phyloP scores from a whole-genome alignment of 2,797 vertebrate genomes.

The Allenopithecus nigroviridis region DNA sequence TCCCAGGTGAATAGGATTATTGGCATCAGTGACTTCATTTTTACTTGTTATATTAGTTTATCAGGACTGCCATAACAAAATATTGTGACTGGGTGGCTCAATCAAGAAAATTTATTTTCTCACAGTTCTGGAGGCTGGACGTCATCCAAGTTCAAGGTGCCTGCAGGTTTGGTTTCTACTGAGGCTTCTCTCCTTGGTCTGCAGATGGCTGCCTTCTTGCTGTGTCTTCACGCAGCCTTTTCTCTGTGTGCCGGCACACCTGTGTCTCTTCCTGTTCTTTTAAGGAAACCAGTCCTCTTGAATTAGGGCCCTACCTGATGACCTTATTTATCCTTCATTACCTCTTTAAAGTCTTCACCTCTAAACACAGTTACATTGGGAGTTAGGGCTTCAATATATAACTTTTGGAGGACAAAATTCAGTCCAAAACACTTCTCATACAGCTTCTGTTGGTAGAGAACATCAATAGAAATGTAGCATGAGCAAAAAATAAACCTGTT shows the following conservation, averaged over 20 bases:
- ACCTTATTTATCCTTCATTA: background rate
- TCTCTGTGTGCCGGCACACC: background rate
- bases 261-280: background rate
- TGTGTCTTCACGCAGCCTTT: background rate
- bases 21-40: background rate
- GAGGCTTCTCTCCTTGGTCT: background rate
- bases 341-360: background rate
- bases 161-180: background rate
- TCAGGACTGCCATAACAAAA: background rate
- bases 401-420: background rate
- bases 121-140: background rate
- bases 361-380: background rate
- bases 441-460: background rate
- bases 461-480: background rate
- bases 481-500: background rate
- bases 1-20: background rate
- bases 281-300: background rate
- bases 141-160: background rate
- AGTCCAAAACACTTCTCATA: background rate
- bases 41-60: background rate
- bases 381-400: background rate
- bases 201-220: background rate
- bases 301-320: background rate
- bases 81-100: background rate
- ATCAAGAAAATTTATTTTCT: conserved; percentile 21